Conservation (phyloP, 1,140 invertebrate genomes). For the Aricia agestis region DNA sequence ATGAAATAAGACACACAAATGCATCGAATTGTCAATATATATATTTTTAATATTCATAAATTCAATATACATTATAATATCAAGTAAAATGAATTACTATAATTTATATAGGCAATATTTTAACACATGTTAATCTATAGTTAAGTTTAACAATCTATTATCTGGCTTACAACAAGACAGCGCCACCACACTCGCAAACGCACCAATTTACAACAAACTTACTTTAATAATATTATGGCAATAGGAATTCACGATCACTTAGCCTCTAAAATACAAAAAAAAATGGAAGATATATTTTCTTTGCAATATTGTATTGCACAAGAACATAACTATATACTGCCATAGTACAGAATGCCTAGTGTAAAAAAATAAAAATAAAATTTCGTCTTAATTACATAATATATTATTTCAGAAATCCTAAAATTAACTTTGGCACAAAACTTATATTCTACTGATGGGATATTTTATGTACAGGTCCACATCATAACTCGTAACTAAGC, state of each 20-base stretch:
- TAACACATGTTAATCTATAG: conserved; percentile 75
- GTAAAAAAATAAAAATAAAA: conserved; percentile 57
- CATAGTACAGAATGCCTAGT: conserved; percentile 61
- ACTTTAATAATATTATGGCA: conserved; percentile 49
- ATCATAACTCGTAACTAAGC: conserved; percentile 56
- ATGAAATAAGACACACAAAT: conserved; percentile 22
- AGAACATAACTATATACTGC: conserved; percentile 52
- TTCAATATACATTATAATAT: conserved; percentile 76
- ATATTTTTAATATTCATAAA: conserved; percentile 76
- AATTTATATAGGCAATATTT: conserved; percentile 76
- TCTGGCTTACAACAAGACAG: conserved; percentile 63
- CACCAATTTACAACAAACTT: conserved; percentile 49
- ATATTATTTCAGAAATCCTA: conserved; percentile 55
- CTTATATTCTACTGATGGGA: conserved; percentile 56
- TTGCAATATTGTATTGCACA: conserved; percentile 58
- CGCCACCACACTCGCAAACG: conserved; percentile 28
- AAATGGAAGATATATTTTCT: conserved; percentile 49
- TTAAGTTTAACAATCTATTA: conserved; percentile 73
- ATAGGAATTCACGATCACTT: conserved; percentile 70
- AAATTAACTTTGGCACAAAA: conserved; percentile 63
- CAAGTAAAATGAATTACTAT: conserved; percentile 75
- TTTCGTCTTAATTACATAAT: conserved; percentile 29
- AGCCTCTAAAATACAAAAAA: conserved; percentile 36
- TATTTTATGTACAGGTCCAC: conserved; percentile 61
- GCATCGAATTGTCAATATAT: conserved; percentile 72